Evolutionary conservation across 2,797 vertebrate genomes (phyloP), one percentile per base, ranked within the genome.

Genomic region (Meriones psammophilus): DNA sequence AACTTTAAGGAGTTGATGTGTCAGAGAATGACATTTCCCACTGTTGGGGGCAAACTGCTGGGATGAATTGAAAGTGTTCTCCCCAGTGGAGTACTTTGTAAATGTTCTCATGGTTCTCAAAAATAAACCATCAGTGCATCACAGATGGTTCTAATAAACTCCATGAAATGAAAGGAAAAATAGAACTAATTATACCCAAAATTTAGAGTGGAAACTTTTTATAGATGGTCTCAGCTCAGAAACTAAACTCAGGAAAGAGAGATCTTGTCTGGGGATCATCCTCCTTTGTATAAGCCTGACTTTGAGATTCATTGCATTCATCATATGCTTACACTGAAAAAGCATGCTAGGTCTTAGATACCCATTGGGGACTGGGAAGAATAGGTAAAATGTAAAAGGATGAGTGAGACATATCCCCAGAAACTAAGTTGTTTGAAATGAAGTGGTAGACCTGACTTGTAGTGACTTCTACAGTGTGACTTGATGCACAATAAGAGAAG

Each of bases 111-210:
- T 90, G 50, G n/a, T 96, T 86, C 81, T 95, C 46, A 92, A 94
- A 79, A 95, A 95, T 96, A 96, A 87, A 66, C 88, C 58, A 10
- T 92, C 84, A 91, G 58, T 92, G 26, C 20, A 90, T 94, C 73
- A 80, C 92, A 96, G 77, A 96, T 95, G 95, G 81, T 95, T 96
- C 91, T 64, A 73, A 95, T 97, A 96, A 95, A 88, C 89, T 78
- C 93, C 17, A 88, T 30, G 26, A 94, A 94, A 84, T 93, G 76
- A 90, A 97, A 93, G 56, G 85, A 92, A 95, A 91, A 95, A 89
- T 74, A 88, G 87, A 96, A 88, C 54, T 94, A 96, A 94, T 94
- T 97, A 87, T 94, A 92, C 22, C 58, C 22, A 18, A 88, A 92
- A 92, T 56, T 78, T 93, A 66, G 22, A 93, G 39, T 95, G 89